Base-by-base conservation (phyloP, 2,797 vertebrate genomes). In the Cyclopterus lumpus region DNA sequence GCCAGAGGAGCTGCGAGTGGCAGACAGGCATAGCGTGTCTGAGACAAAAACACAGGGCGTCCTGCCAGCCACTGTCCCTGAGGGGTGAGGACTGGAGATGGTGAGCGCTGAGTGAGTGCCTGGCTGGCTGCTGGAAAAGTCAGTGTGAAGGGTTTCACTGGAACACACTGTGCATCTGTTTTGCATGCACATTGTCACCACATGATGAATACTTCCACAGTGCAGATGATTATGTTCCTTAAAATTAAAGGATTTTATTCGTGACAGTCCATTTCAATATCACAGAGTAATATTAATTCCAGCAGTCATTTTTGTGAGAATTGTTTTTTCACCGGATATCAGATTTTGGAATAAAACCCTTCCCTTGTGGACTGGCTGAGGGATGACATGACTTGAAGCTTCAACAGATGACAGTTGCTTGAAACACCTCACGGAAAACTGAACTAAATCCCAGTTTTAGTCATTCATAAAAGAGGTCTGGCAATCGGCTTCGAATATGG, bases 41-140 rank as follows among this genome's bases (percentile, higher is more conserved):
- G 68, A 88, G 89, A 90, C 87, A 86, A 92, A 92, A 92, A 92
- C 90, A 89, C 74, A 75, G 87, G 92, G 92, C 85, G 68, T 54
- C 79, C 86, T 85, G 91, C 92, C 91, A 92, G 80, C 75, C 86
- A 79, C 81, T 71, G 86, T 89, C 87, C 89, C 88, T n/a, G 80
- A 80, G 85, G 83, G 81, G 59, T 49, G 77, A 86, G 78, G 73
- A 71, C 84, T 81, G 73, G 67, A 71, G 82, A 77, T 70, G 79
- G 73, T 79, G 77, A 85, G 80, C 84, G 73, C 24, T 61, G 59
- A 76, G 70, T 62, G 83, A 89, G 84, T 67, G 80, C 69, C 67
- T 75, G 78, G 49, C 77, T 79, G 84, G 77, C 75, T 73, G 80
- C 70, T 74, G 85, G 83, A 88, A 81, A 74, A 82, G 53, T 75